A percentile compares a stretch with the other conserved stretches of the same genome.
Conservation (phyloP, 2,797 vertebrate genomes). For the Danio choprae region DNA sequence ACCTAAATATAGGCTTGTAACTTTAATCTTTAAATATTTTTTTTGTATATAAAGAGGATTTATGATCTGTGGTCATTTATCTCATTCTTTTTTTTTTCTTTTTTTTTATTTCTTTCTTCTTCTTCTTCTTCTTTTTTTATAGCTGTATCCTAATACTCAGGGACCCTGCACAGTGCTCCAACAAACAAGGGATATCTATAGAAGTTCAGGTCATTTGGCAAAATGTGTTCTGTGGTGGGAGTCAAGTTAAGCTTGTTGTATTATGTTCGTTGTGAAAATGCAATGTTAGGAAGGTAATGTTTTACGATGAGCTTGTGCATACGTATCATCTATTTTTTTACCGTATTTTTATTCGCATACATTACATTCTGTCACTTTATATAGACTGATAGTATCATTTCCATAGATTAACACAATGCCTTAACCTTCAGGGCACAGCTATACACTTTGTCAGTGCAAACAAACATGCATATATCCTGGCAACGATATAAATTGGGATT, state of each 20-base stretch:
- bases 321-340: not conserved
- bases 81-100: too few relatives aligned
- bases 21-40: not conserved
- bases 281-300: not conserved
- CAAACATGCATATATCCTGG: constrained; percentile 10
- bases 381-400: constrained; percentile 1
- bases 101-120: too few relatives aligned
- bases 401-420: constrained; percentile 26
- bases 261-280: not conserved
- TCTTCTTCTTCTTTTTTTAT: too few relatives aligned
- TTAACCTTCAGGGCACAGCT: not conserved
- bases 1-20: constrained; percentile 1
- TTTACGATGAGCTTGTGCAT: not conserved
- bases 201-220: not conserved
- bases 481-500: constrained; percentile 20
- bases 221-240: not conserved
- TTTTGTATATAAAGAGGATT: not conserved
- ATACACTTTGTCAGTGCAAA: not conserved
- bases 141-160: not conserved
- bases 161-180: not conserved
- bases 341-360: not conserved
- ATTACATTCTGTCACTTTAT: constrained; percentile 30
- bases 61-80: not conserved
- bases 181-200: not conserved
- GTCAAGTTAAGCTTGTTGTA: not conserved